phyloP scores from a whole-genome alignment of 2,888 invertebrate genomes.

The Eremobia ochroleuca region DNA sequence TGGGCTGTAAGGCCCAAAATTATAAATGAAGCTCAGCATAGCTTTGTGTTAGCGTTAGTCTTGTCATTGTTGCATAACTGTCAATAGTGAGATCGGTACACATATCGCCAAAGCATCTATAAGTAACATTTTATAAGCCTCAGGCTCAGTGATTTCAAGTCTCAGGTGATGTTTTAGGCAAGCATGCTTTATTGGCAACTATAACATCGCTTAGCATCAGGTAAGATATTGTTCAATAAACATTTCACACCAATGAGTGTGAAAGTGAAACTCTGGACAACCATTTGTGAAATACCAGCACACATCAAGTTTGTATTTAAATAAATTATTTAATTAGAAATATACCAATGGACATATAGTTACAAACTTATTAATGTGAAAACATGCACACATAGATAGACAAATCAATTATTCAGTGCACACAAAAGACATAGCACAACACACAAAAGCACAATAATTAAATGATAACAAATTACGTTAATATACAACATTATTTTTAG shows the following conservation, averaged over 20 bases:
- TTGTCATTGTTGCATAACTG: background rate
- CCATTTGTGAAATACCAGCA: background rate
- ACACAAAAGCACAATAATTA: background rate
- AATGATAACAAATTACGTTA: background rate
- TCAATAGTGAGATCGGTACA: background rate
- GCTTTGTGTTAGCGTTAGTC: background rate
- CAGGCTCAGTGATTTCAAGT: background rate
- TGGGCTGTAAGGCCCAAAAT: background rate
- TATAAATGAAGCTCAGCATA: background rate
- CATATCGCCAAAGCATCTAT: background rate
- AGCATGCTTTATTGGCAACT: background rate
- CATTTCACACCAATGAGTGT: background rate
- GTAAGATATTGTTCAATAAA: background rate
- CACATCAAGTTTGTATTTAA: slow-evolving; percentile 6
- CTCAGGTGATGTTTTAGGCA: background rate
- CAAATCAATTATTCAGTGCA: background rate
- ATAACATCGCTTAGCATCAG: background rate
- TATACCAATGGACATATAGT: background rate
- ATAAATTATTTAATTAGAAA: background rate
- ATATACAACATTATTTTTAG: too few relatives aligned
- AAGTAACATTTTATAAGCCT: background rate
- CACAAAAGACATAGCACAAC: background rate
- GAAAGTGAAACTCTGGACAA: background rate
- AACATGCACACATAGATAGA: background rate
- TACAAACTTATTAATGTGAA: background rate